A percentile compares a stretch with the other conserved stretches of the same genome.
phyloP scores from a whole-genome alignment of 2,797 vertebrate genomes.

The Xenopus petersii region DNA sequence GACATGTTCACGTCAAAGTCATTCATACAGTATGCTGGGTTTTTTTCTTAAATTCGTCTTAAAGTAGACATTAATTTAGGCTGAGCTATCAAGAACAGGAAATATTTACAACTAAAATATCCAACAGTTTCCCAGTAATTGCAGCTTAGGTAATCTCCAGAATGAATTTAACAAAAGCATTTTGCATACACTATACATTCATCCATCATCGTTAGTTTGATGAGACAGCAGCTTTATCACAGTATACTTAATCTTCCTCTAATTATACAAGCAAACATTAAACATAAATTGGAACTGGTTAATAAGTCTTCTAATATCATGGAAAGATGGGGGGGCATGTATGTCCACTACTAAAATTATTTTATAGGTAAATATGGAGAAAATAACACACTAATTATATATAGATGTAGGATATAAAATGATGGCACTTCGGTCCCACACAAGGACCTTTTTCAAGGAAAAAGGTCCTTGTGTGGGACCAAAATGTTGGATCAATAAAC shows the following conservation, averaged over 20 bases:
- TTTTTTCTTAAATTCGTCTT: not conserved
- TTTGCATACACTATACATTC: not conserved
- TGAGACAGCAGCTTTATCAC: not conserved
- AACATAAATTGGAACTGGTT: not conserved
- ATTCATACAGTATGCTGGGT: not conserved
- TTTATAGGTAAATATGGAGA: no score
- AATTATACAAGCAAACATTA: not conserved
- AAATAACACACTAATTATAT: no score
- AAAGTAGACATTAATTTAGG: slow-evolving; percentile 1
- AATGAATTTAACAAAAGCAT: not conserved
- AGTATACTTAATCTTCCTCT: slow-evolving; percentile 2
- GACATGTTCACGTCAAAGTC: not conserved
- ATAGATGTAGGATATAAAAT: no score
- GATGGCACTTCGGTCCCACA: no score
- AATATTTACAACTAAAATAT: slow-evolving; percentile 14
- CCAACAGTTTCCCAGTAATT: slow-evolving; percentile 5
- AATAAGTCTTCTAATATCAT: no score
- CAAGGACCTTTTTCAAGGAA: no score
- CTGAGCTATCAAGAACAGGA: not conserved
- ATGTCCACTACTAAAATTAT: no score
- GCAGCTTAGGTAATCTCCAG: slow-evolving; percentile 1
- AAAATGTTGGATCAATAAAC: no score
- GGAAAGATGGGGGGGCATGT: no score
- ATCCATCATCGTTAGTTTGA: slow-evolving; percentile 15
- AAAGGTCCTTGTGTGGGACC: no score